Base-by-base conservation (phyloP, 1,140 invertebrate species). In the Cydia fagiglandana region DNA sequence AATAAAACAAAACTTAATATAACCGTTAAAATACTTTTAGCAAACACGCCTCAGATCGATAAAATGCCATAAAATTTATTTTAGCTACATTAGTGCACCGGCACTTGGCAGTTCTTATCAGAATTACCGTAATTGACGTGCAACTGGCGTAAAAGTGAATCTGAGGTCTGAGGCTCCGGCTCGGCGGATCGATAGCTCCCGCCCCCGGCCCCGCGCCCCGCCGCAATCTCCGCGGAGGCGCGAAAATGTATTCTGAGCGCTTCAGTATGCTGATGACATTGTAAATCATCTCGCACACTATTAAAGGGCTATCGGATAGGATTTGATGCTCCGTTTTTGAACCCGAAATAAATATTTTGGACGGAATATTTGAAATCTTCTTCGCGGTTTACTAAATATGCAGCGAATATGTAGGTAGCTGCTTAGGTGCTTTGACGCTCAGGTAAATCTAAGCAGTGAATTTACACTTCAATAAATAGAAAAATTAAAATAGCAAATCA, bases 81-180 rank as follows among this genome's bases (percentile, higher is more conserved):
- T 77, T 41, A 66, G 74, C 50, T 76, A 75, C 28, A 28, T 61
- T 70, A 64, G 47, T 75, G 30, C 56, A 61, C 56, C 73, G 81
- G 66, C 78, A 79, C 73, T 81, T 74, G 76, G 64, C 73, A 68
- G 73, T 56, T 53, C 75, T 78, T 78, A 80, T 83, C 81, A 76
- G 76, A 79, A 82, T 79, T 76, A 79, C 75, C 53, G 82, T 85
- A 81, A 85, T 81, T 85, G 82, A 81, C 81, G 80, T 34, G 34
- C 80, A 85, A 82, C 79, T 80, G 79, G 82, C 82, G 81, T 80
- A 84, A 85, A 85, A 85, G 82, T 84, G 79, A 82, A 83, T 83
- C 81, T 81, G 68, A 81, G 73, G 41, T 70, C 64, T 75, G 56
- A 61, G 56, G 56, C 79, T 80, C 77, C 76, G 78, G 70, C 75